phyloP scores from a whole-genome alignment of 2,113 vertebrate species.

The Crotalus horridus region DNA sequence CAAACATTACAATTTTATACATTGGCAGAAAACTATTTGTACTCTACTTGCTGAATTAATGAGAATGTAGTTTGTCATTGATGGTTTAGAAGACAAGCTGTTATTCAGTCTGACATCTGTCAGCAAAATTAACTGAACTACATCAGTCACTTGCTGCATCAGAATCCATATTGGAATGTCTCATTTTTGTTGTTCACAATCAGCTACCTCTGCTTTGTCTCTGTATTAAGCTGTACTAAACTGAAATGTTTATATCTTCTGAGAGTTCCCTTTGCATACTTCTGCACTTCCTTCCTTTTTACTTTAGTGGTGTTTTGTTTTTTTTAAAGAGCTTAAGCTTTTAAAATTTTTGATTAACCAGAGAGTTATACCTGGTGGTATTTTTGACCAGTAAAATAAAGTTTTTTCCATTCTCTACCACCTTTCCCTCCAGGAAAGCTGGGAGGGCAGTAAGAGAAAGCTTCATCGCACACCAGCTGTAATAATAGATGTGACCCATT shows the following conservation, averaged over 20 bases:
- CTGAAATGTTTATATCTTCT: background rate
- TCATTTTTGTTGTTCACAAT: slow-evolving; percentile 30
- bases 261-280: background rate
- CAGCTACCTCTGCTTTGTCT: slow-evolving; percentile 10
- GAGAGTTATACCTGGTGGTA: background rate
- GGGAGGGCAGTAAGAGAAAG: background rate
- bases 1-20: background rate
- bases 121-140: slow-evolving; percentile 29
- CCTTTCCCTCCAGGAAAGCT: background rate
- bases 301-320: background rate
- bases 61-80: background rate
- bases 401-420: background rate
- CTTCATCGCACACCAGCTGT: background rate
- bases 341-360: background rate
- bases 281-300: slow-evolving; percentile 11
- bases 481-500: background rate
- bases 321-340: background rate
- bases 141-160: background rate
- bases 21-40: background rate
- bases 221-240: slow-evolving; percentile 14
- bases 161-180: slow-evolving; percentile 1
- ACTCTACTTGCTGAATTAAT: fast-evolving
- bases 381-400: background rate
- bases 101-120: background rate
- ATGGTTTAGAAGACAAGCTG: slow-evolving; percentile 1